Evolutionary conservation across 2,888 invertebrate species (phyloP).

Genomic region (Dynastes maya): DNA sequence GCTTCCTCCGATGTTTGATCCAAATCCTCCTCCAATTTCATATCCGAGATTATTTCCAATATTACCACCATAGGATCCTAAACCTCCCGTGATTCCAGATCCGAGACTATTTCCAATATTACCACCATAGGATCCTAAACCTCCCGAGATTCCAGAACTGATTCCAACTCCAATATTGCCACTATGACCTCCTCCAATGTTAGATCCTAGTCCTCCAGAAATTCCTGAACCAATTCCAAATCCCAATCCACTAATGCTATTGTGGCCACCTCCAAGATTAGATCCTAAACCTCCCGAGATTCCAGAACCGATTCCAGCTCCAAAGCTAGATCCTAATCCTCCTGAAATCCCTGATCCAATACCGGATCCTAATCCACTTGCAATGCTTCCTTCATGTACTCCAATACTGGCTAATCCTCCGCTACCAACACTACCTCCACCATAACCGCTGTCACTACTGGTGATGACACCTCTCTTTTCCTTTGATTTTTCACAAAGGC

Average conservation of each 20-base stretch:
- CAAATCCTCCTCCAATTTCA: background rate
- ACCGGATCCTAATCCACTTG: constrained; percentile 53
- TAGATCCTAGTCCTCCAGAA: background rate
- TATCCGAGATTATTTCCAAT: constrained; percentile 22
- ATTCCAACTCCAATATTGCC: constrained; percentile 48
- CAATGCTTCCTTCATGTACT: constrained; percentile 55
- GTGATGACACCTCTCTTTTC: constrained; percentile 54
- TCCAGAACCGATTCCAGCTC: constrained; percentile 35
- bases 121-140: constrained; percentile 6
- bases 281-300: constrained; percentile 2
- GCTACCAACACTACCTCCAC: constrained; percentile 48
- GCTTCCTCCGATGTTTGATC: constrained; percentile 48
- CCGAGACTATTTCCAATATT: constrained; percentile 47
- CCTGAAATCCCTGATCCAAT: constrained; percentile 43
- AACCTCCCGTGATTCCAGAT: background rate
- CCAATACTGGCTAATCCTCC: constrained; percentile 50
- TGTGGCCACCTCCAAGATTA: background rate
- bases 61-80: background rate
- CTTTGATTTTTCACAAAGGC: constrained; percentile 51
- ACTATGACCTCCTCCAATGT: background rate
- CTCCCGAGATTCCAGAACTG: background rate
- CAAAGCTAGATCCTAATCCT: constrained; percentile 48
- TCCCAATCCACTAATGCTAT: constrained; percentile 14
- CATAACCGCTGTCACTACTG: constrained; percentile 57
- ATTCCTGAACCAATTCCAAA: constrained; percentile 31